A percentile compares a stretch with the other conserved stretches of the same genome.
Evolutionary conservation across 2,888 invertebrate genomes (phyloP).

Genomic region (Cephus sareptanus): DNA sequence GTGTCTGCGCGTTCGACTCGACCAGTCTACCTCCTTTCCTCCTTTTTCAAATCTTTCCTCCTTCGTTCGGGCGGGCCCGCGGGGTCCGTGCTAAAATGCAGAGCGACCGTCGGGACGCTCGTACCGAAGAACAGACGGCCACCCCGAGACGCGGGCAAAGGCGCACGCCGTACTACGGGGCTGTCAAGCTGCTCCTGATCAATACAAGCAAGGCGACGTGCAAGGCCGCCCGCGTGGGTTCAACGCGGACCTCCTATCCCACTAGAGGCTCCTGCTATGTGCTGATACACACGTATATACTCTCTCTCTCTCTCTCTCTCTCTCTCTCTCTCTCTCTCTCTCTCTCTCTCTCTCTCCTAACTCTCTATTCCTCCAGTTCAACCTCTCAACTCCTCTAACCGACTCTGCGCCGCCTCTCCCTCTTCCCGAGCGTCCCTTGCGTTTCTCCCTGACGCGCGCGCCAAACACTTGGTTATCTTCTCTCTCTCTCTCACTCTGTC

Average conservation of each 20-base stretch:
- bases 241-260: conserved; percentile 23
- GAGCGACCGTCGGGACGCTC: not conserved
- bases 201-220: conserved; percentile 63
- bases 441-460: not conserved
- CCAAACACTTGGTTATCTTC: not conserved
- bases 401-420: not conserved
- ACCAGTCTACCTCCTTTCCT: not conserved
- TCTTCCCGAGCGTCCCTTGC: not conserved
- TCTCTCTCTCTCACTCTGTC: not conserved
- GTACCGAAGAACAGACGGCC: conserved; percentile 3
- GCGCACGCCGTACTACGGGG: conserved; percentile 36
- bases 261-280: conserved; percentile 23
- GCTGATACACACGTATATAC: conserved; percentile 18
- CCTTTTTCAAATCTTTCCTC: conserved; percentile 7
- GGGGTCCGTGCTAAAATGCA: conserved; percentile 14
- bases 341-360: not conserved
- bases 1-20: not conserved
- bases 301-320: not conserved
- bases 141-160: conserved; percentile 3
- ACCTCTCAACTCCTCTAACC: not conserved
- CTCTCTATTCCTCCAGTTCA: not conserved
- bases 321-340: not conserved
- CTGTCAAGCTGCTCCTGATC: conserved; percentile 56
- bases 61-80: conserved; percentile 7
- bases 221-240: conserved; percentile 58